Base-by-base conservation (phyloP, 2,888 invertebrate genomes). In the Oscheius myriophilus region DNA sequence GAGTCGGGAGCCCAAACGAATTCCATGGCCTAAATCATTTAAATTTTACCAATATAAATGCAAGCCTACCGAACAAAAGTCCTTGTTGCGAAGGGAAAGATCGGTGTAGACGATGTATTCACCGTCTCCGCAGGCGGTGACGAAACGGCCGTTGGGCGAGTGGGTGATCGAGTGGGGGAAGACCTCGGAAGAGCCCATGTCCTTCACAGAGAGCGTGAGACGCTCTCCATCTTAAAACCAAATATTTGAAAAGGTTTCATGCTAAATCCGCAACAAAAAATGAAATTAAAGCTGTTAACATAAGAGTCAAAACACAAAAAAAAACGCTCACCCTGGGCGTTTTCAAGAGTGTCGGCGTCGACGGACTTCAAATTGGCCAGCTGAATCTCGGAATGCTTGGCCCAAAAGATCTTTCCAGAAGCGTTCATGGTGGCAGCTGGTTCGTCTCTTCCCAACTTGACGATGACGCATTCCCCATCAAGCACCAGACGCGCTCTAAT, bases 101-200 rank as follows among this genome's bases (percentile, higher is more conserved):
- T 98, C 95, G 0, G 98, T 99, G 89, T 99, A 98, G 82, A 99
- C 97, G 58, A 99, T 98, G 88, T 96, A 99, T 87, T 99, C 98
- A 16, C 98, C 98, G 88, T 99, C 98, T 1, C 98, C 98, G 86
- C 98, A 98, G 1, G 97, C 97, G 0, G 96, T 97, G 4, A 93
- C 92, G 57, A 79, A 80, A 21, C 80, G 91, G 18, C 98, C 98
- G 87, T 99, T 98, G 0, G 97, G 96, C 89, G 97, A 98, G 88
- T 98, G 98, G 41, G 93, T 93, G 75, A 98, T 94, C 0, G 94
- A 96, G 87, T 99, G 98, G 0, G 98, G 98, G 87, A 97, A 98
- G 74, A 98, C 96, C 89, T 98, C 98, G 87, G 97, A 98, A 9
- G 95, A 94, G 1, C 98, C 98, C 94, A 98, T 95, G 86, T 98